These are phyloP conservation scores for Mythimna albipuncta DNA, from an alignment of 2,888 invertebrate genomes.

Conservation along the genomic window DNA sequence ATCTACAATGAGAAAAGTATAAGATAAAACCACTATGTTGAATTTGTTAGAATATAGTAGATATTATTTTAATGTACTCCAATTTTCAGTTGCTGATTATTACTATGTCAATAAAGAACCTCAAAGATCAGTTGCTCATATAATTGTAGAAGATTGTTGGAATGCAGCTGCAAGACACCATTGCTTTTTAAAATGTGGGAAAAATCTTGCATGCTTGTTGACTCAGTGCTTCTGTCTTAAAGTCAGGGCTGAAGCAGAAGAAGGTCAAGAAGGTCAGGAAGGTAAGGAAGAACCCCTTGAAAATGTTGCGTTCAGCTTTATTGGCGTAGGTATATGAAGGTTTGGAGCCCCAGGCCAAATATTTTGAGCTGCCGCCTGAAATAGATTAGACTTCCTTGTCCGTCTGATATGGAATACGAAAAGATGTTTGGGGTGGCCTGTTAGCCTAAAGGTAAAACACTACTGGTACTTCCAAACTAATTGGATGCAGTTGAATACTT, in stretches of 20 bases:
- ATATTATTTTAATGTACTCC: background rate
- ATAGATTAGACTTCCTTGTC: too few relatives aligned
- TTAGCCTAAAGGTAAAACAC: too few relatives aligned
- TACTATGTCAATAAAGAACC: constrained; percentile 35
- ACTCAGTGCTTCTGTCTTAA: constrained; percentile 58
- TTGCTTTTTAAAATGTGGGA: constrained; percentile 53
- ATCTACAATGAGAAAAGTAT: background rate
- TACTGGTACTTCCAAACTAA: too few relatives aligned
- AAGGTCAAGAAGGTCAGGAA: constrained; percentile 4
- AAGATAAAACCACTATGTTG: background rate
- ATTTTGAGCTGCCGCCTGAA: too few relatives aligned
- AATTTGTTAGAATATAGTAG: background rate
- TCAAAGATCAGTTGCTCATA: constrained; percentile 3
- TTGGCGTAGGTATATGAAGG: too few relatives aligned
- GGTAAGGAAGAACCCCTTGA: too few relatives aligned
- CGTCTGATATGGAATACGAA: too few relatives aligned
- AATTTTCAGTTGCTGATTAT: constrained; percentile 53
- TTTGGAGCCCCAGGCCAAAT: too few relatives aligned
- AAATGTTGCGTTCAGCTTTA: too few relatives aligned
- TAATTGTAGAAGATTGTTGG: constrained; percentile 29
- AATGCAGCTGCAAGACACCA: background rate
- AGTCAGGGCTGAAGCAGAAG: background rate
- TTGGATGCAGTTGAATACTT: too few relatives aligned
- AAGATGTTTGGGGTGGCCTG: too few relatives aligned
- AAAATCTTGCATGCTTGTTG: constrained; percentile 48